Evolutionary conservation across 2,888 invertebrate species (phyloP), one percentile per base, ranked within the genome.

Genomic region (Phyllotreta cruciferae): DNA sequence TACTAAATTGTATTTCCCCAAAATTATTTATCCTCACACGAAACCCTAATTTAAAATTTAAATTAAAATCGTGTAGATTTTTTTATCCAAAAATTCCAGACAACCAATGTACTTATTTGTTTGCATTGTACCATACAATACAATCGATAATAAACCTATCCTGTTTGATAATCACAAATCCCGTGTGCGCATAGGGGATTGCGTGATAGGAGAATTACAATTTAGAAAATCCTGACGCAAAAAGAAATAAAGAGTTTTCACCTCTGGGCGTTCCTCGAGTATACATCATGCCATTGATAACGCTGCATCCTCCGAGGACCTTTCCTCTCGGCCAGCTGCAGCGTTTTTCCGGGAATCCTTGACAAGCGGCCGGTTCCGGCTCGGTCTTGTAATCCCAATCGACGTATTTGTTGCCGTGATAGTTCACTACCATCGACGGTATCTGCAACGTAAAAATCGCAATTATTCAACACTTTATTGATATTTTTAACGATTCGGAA

Each of bases 221-320:
- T 24, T 24, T 24, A 24, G 24, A 24, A 24, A 24, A 3, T 24
- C 24, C 24, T 4, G 24, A 24, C 1, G 24, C 24, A 37, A 52
- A 37, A 10, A 42, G 42, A 4, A 42, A 10, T 11, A 42, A 42
- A 5, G 42, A 11, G 42, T 42, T 10, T 42, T 11, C 42, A 67
- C 67, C 67, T 1, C 83, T 84, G 0, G 88, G 84, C 70, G 90
- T 88, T 0, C 93, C 93, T 14, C 93, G 83, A 79, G 90, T 88
- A 78, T 93, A 93, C 87, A 90, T 91, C 93, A 93, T 93, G 0
- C 92, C 92, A 75, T 93, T 91, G 56, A 90, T 85, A 0, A 88
- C 88, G 49, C 87, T 86, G 70, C 86, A 86, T 0, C 92, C 93
- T 4, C 92, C 93, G 73, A 85, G 77, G 5, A 82, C 88, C 77